A percentile compares a stretch with the other conserved stretches of the same genome.
phyloP scores from a whole-genome alignment of 2,888 invertebrate species.

The Dusona sp. region DNA sequence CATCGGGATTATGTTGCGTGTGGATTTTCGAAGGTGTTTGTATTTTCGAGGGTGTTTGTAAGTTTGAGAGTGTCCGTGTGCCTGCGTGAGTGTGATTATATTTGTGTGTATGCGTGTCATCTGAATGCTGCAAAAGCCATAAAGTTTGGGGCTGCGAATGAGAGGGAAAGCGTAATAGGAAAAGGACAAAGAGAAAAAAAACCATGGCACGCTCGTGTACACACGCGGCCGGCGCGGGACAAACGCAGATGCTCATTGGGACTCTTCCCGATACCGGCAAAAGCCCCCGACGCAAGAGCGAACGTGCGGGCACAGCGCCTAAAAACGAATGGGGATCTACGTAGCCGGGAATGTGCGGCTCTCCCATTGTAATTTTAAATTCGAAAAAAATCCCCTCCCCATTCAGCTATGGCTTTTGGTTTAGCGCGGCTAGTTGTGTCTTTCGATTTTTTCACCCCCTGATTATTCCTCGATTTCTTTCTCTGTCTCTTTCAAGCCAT shows the following conservation, averaged over 20 bases:
- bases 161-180: slow-evolving; percentile 29
- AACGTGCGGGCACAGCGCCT: slow-evolving; percentile 56
- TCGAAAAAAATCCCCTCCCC: slow-evolving; percentile 75
- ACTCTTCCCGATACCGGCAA: slow-evolving; percentile 66
- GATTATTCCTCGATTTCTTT: background rate
- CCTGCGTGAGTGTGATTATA: slow-evolving; percentile 2
- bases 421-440: slow-evolving; percentile 15
- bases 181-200: slow-evolving; percentile 14
- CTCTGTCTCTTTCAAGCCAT: background rate
- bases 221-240: slow-evolving; percentile 63
- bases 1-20: background rate
- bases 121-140: slow-evolving; percentile 43
- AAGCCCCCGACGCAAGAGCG: slow-evolving; percentile 66
- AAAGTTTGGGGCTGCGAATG: slow-evolving; percentile 45
- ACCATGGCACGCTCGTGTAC: slow-evolving; percentile 66
- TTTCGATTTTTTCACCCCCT: slow-evolving; percentile 16
- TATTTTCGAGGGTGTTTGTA: background rate
- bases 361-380: slow-evolving; percentile 84
- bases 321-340: slow-evolving; percentile 75
- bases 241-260: slow-evolving; percentile 71
- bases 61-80: background rate
- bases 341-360: slow-evolving; percentile 79
- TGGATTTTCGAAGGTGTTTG: background rate
- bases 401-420: slow-evolving; percentile 18
- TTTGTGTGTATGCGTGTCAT: slow-evolving; percentile 9